Evolutionary conservation across 2,888 invertebrate genomes (phyloP).

Genomic region (Hypsopygia costalis): DNA sequence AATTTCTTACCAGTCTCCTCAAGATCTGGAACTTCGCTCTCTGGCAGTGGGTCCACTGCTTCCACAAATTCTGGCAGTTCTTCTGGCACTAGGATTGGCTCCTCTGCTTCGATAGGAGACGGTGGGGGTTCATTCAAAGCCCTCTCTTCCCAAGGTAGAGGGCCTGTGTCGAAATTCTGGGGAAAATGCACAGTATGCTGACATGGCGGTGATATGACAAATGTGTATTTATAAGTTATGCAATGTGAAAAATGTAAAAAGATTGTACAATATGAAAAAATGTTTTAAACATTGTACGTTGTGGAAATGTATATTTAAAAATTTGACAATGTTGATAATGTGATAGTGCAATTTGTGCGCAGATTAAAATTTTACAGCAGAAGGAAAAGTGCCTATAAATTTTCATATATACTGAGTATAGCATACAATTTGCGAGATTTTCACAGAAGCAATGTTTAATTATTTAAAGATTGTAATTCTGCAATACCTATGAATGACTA

Average conservation of each 20-base stretch:
- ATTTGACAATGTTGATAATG: not conserved
- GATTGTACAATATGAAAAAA: too few species aligned
- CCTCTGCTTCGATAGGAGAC: conserved; percentile 50
- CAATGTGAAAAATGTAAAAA: not conserved
- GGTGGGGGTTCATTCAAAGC: conserved; percentile 41
- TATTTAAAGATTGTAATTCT: too few species aligned
- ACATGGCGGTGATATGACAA: not conserved
- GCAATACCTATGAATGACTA: too few species aligned
- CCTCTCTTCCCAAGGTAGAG: conserved; percentile 60
- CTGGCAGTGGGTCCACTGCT: conserved; percentile 59
- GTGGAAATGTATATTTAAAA: too few species aligned
- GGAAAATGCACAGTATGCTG: not conserved
- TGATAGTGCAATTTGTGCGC: too few species aligned
- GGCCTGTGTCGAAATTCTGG: conserved; percentile 66
- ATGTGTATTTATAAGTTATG: conserved; percentile 3
- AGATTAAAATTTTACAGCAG: too few species aligned
- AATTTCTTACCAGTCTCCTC: conserved; percentile 53
- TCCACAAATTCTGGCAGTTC: conserved; percentile 58
- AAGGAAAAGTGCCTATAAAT: too few species aligned
- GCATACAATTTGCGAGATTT: too few species aligned
- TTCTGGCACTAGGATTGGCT: conserved; percentile 63
- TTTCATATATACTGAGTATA: too few species aligned
- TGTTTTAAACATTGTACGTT: too few species aligned
- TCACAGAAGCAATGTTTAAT: too few species aligned
- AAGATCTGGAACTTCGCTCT: conserved; percentile 62